Evolutionary conservation across 2,888 invertebrate species (phyloP).

Genomic region (Dynastes maya): DNA sequence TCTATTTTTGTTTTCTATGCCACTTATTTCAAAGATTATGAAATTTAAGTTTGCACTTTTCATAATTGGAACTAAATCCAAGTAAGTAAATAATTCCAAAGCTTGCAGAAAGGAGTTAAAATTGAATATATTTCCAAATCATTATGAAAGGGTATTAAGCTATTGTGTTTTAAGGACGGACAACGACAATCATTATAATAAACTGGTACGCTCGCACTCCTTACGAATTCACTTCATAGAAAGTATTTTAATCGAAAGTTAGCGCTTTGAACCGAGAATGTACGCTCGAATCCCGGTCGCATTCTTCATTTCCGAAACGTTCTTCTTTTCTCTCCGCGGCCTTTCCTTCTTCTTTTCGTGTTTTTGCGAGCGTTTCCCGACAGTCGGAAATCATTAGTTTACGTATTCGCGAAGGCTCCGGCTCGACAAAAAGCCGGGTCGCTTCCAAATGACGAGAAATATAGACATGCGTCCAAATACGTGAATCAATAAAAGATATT

Average conservation of each 20-base stretch:
- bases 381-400: constrained; percentile 37
- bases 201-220: background rate
- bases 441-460: constrained; percentile 12
- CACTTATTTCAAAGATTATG: too few species aligned
- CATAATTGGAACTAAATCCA: too few species aligned
- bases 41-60: too few species aligned
- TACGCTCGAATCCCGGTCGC: constrained; percentile 27
- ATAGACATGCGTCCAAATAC: constrained; percentile 15
- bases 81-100: background rate
- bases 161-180: background rate
- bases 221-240: background rate
- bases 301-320: constrained; percentile 34
- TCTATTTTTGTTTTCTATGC: too few species aligned
- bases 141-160: too few species aligned
- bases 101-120: background rate
- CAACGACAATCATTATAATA: background rate
- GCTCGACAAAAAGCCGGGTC: constrained; percentile 25
- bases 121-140: constrained; percentile 1
- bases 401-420: constrained; percentile 13
- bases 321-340: constrained; percentile 4
- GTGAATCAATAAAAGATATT: constrained; percentile 21
- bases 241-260: constrained; percentile 35
- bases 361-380: constrained; percentile 3
- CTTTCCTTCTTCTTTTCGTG: background rate
- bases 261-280: constrained; percentile 18